Conservation (phyloP, 1,140 invertebrate genomes). For the Drosophila bifasciata region DNA sequence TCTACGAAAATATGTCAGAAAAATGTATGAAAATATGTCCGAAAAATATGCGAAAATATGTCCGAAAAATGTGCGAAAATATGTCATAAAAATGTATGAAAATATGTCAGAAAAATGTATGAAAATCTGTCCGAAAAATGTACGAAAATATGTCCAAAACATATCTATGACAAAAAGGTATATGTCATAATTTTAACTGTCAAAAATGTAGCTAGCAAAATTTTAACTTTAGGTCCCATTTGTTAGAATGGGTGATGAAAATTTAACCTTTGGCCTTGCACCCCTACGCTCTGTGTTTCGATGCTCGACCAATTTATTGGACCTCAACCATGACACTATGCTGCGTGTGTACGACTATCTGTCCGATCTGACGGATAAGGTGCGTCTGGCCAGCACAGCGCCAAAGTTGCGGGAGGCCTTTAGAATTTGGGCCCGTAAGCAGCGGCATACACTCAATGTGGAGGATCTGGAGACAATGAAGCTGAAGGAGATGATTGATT, state of each 20-base stretch:
- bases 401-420: slow-evolving; percentile 51
- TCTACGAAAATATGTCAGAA: too few species aligned
- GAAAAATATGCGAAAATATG: too few species aligned
- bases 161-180: background rate
- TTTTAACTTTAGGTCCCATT: slow-evolving; percentile 18
- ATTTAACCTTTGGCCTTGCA: too few species aligned
- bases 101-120: too few species aligned
- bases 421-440: slow-evolving; percentile 37
- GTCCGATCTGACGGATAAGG: slow-evolving; percentile 45
- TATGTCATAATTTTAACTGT: slow-evolving; percentile 48
- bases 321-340: slow-evolving; percentile 56
- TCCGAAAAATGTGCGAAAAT: too few species aligned
- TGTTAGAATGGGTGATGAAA: too few species aligned
- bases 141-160: too few species aligned
- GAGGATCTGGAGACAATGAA: slow-evolving; percentile 58
- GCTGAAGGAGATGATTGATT: slow-evolving; percentile 54
- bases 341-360: slow-evolving; percentile 35
- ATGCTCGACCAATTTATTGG: slow-evolving; percentile 16
- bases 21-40: too few species aligned
- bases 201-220: slow-evolving; percentile 49
- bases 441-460: slow-evolving; percentile 21
- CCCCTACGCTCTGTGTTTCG: background rate
- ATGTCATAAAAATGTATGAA: too few species aligned
- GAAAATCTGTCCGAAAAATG: too few species aligned
- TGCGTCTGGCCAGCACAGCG: slow-evolving; percentile 47